phyloP scores from a whole-genome alignment of 2,113 vertebrate species.

The Mobula hypostoma region DNA sequence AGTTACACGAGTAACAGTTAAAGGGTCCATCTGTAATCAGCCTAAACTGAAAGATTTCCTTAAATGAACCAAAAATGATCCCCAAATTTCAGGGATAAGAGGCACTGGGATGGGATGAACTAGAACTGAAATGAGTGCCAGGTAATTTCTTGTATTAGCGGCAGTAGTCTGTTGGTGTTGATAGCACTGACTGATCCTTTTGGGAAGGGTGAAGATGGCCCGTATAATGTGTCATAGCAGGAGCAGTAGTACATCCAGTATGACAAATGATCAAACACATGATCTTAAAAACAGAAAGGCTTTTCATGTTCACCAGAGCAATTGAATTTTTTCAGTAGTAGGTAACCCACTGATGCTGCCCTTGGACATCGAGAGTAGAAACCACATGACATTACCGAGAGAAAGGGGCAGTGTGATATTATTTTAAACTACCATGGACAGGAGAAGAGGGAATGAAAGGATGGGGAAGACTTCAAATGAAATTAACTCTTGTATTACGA shows the following conservation, averaged over 20 bases:
- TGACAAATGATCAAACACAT: background rate
- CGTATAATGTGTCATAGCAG: background rate
- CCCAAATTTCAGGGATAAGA: background rate
- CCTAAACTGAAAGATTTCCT: constrained; percentile 61
- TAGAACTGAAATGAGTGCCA: background rate
- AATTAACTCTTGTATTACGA: background rate
- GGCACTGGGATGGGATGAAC: background rate
- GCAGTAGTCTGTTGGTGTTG: background rate
- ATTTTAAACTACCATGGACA: background rate
- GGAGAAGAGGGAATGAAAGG: background rate
- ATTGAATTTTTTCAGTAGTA: background rate
- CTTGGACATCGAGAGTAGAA: background rate
- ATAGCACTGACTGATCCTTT: background rate
- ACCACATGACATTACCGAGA: background rate
- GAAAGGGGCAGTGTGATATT: too few species aligned
- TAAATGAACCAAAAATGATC: constrained; percentile 43
- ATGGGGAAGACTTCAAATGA: background rate
- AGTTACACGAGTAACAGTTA: constrained; percentile 51
- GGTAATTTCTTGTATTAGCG: background rate
- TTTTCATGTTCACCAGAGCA: background rate
- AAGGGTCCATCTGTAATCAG: constrained; percentile 46
- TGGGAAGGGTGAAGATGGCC: background rate
- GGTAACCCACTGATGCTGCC: background rate
- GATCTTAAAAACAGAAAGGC: background rate
- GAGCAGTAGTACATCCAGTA: background rate